phyloP scores from a whole-genome alignment of 2,113 vertebrate genomes.

The Poeciliopsis retropinna region DNA sequence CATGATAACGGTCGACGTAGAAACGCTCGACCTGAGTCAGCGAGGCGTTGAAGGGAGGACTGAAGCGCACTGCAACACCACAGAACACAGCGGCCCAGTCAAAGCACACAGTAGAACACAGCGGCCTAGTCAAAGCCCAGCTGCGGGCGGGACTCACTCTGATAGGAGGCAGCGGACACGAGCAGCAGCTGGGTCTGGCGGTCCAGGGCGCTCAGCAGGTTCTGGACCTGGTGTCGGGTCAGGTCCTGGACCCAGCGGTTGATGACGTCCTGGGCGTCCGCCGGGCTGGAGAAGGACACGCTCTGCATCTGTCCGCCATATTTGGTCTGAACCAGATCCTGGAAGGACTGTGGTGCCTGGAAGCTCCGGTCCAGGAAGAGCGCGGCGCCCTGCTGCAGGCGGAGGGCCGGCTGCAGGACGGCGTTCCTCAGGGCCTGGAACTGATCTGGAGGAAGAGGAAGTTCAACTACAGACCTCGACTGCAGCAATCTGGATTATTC shows the following conservation, averaged over 20 bases:
- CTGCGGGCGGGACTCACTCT: slow-evolving; percentile 71
- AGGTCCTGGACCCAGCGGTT: slow-evolving; percentile 77
- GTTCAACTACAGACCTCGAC: not conserved
- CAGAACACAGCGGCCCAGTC: too few relatives aligned
- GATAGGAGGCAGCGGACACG: slow-evolving; percentile 79
- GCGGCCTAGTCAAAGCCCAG: too few relatives aligned
- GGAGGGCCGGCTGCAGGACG: slow-evolving; percentile 53
- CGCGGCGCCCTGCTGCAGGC: slow-evolving; percentile 72
- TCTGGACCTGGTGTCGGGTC: slow-evolving; percentile 75
- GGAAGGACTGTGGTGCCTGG: slow-evolving; percentile 70
- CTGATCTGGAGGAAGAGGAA: slow-evolving; percentile 54
- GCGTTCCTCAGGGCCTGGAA: slow-evolving; percentile 75
- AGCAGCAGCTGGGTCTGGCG: slow-evolving; percentile 81
- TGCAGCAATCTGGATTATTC: too few relatives aligned
- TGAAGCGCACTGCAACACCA: slow-evolving; percentile 81
- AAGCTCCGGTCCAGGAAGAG: slow-evolving; percentile 78
- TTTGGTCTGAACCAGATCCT: slow-evolving; percentile 79
- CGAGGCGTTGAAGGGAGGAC: slow-evolving; percentile 79
- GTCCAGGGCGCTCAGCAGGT: slow-evolving; percentile 77
- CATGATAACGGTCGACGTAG: slow-evolving; percentile 85
- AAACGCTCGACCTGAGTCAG: slow-evolving; percentile 84
- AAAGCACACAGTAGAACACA: too few relatives aligned
- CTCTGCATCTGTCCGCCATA: slow-evolving; percentile 75
- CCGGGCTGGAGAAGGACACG: slow-evolving; percentile 70
- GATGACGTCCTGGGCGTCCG: slow-evolving; percentile 72